Percentiles rank a stretch among this genome's conserved stretches.
These are phyloP conservation scores for Centruroides sculpturatus DNA, from an alignment of 1,140 invertebrate species.

Conservation along the genomic window DNA sequence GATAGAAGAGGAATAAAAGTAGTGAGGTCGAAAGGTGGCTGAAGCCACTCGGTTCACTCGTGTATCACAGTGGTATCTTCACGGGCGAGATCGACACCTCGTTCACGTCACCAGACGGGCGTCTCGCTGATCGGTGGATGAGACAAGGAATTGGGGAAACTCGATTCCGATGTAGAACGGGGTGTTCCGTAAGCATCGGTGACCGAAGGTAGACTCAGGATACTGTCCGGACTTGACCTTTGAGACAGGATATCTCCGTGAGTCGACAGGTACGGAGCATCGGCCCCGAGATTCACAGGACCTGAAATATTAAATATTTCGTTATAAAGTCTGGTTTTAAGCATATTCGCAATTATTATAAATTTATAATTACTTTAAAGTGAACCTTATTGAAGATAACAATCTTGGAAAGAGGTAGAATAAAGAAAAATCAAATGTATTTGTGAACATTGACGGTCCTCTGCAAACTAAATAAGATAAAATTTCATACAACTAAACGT, in stretches of 20 bases:
- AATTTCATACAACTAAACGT: no score
- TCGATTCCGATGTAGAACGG: constrained; percentile 3
- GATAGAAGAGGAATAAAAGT: no score
- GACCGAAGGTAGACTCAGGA: constrained; percentile 11
- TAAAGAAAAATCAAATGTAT: no score
- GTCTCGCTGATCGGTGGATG: constrained; percentile 11
- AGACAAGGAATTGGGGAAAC: not conserved
- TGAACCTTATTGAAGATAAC: no score
- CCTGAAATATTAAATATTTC: not conserved
- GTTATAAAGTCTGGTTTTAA: no score
- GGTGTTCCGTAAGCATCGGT: constrained; percentile 12
- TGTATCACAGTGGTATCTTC: not conserved
- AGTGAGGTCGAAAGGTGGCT: no score
- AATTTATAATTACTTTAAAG: no score
- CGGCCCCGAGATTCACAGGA: constrained; percentile 10
- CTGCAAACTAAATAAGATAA: no score
- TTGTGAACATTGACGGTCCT: no score
- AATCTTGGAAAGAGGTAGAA: no score
- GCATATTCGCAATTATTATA: no score
- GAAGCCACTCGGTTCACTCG: not conserved
- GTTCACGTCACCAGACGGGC: constrained; percentile 12
- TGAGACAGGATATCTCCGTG: constrained; percentile 11
- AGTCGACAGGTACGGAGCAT: constrained; percentile 10
- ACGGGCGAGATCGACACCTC: not conserved
- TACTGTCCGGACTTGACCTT: constrained; percentile 13